These are phyloP conservation scores for Rhabdomys pumilio DNA, from an alignment of 2,797 vertebrate species.

Conservation along the genomic window DNA sequence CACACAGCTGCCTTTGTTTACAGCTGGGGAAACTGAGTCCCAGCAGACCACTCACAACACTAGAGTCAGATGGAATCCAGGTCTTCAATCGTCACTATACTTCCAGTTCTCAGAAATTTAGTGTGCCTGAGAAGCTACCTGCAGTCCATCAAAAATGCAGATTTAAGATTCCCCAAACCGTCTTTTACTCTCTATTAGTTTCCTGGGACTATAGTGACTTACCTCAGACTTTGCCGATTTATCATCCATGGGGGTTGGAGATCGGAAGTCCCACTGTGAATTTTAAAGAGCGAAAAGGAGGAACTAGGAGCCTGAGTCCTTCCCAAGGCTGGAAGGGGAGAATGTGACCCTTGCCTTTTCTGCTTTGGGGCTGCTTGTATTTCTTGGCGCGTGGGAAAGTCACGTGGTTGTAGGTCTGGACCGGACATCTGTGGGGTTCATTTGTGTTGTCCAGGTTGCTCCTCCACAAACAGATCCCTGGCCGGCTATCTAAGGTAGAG, in stretches of 20 bases:
- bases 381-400: neutral
- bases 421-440: neutral
- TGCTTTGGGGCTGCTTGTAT: neutral
- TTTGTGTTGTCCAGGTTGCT: neutral
- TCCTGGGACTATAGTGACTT: neutral
- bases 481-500: neutral
- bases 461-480: neutral
- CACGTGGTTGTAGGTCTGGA: neutral
- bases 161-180: too few species aligned
- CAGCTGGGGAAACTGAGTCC: slow-evolving; percentile 4
- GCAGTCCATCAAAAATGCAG: neutral
- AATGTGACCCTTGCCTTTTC: neutral
- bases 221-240: neutral
- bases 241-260: neutral
- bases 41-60: neutral
- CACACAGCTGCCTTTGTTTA: neutral
- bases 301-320: neutral
- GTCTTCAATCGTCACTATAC: neutral
- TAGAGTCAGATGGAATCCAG: neutral
- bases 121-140: neutral
- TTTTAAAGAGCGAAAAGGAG: neutral
- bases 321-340: neutral
- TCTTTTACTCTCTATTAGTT: neutral
- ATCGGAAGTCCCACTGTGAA: neutral
- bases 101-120: neutral